phyloP scores from a whole-genome alignment of 2,113 vertebrate genomes.

The Oryzias celebensis region DNA sequence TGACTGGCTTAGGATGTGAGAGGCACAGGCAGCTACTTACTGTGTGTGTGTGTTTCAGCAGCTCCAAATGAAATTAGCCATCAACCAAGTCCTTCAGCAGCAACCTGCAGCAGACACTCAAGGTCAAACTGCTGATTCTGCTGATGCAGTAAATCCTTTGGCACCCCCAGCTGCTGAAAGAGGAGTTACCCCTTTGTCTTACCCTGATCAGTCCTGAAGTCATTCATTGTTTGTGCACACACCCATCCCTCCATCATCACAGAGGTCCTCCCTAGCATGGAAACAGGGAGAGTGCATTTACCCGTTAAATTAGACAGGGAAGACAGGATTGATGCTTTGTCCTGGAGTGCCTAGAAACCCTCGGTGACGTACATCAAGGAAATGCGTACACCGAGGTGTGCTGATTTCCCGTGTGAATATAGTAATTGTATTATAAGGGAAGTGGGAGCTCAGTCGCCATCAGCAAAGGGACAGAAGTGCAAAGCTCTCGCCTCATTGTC shows the following conservation, averaged over 20 bases:
- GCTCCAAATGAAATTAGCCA: conserved; percentile 67
- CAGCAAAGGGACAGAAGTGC: conserved; percentile 42
- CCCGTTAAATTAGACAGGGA: conserved; percentile 67
- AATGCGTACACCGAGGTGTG: conserved; percentile 62
- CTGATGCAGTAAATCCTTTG: conserved; percentile 62
- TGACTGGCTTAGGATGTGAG: conserved; percentile 41
- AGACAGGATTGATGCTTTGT: conserved; percentile 11
- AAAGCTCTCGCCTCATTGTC: conserved; percentile 14
- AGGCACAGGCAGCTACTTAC: conserved; percentile 52
- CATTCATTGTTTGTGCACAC: conserved; percentile 25
- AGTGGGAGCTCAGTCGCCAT: conserved; percentile 45
- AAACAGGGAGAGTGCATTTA: conserved; percentile 57
- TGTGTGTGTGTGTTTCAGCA: conserved; percentile 25
- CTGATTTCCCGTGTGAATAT: conserved; percentile 62
- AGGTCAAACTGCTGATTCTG: conserved; percentile 67
- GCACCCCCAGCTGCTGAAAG: conserved; percentile 35
- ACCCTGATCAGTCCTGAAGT: conserved; percentile 20
- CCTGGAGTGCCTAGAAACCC: conserved; percentile 38
- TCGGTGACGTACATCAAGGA: conserved; percentile 38
- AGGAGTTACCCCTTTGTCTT: conserved; percentile 35
- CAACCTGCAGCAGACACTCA: conserved; percentile 59
- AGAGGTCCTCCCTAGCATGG: conserved; percentile 35
- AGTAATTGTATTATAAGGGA: conserved; percentile 69
- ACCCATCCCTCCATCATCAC: conserved; percentile 51
- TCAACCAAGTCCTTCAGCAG: conserved; percentile 55